Base-by-base conservation (phyloP, 2,797 vertebrate genomes). In the Champsocephalus esox region DNA sequence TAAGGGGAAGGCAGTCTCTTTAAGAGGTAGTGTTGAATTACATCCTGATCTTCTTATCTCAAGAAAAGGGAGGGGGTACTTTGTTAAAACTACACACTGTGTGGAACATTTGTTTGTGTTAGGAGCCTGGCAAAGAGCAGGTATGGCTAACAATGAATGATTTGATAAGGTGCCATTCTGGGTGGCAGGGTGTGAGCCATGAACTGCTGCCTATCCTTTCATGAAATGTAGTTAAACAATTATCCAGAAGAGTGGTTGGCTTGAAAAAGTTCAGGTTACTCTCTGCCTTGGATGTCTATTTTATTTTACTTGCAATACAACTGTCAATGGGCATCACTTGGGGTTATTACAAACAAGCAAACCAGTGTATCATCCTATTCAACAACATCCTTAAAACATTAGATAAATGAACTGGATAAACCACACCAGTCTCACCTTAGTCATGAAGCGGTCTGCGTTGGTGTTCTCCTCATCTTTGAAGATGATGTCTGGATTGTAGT, bases 391-490 rank as follows among this genome's bases (percentile, higher is more conserved):
- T 14, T 32, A n/a, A 43, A 51, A 59, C 44, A 4, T 16, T 54
- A 34, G 28, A 32, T 28, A 49, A 19, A 5, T 34, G 16, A 75
- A 63, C 38, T 17, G 60, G 16, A 60, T 49, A 43, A 63, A 72
- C 34, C 13, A 69, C 52, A 12, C 51, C n/a, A 12, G 51, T 51
- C 90, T 95, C 95, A 98, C 98, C 97, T 98, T 96, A 1, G 96
- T 98, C 98, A 98, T 99, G 88, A 99, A 95, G 70, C 97, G 96
- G 91, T 99, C 98, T 0, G 98, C 97, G 21, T 96, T 96, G 57
- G 96, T 98, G 91, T 96, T 96, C 94, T 99, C 98, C 88, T 99
- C 98, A 89, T 99, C 97, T 92, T 99, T 99, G 94, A 99, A 99
- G 90, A 97, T 94, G 88, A 99, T 97, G 92, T 98, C 97, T 5